Conservation (phyloP, 2,113 vertebrate genomes). For the Oreochromis niloticus region DNA sequence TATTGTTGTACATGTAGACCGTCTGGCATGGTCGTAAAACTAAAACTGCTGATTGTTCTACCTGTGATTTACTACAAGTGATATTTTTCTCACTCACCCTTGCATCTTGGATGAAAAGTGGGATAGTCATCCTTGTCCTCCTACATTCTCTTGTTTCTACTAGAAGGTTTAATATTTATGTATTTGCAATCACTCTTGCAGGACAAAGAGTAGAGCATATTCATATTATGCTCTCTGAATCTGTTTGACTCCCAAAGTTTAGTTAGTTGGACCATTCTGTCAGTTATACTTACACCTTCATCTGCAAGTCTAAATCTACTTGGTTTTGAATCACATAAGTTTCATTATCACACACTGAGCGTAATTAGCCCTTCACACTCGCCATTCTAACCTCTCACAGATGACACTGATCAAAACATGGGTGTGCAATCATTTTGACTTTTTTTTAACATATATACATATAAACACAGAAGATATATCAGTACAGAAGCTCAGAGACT, state of each 20-base stretch:
- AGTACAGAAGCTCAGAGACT: not conserved
- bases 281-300: not conserved
- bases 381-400: not conserved
- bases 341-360: not conserved
- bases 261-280: not conserved
- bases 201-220: not conserved
- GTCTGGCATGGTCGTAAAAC: not conserved
- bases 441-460: not conserved
- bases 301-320: not conserved
- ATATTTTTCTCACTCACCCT: accelerated
- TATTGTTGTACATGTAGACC: not conserved
- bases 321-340: not conserved
- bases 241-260: not conserved
- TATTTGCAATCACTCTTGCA: not conserved
- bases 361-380: not conserved
- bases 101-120: not conserved
- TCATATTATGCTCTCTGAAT: not conserved
- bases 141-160: not conserved
- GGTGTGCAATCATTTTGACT: not conserved
- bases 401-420: not conserved
- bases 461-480: not conserved
- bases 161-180: not conserved
- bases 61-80: not conserved
- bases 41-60: not conserved
- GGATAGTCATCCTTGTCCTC: not conserved